Percentiles rank a stretch among this genome's conserved stretches.
phyloP scores from a whole-genome alignment of 1,140 invertebrate species.

The Phthorimaea operculella region DNA sequence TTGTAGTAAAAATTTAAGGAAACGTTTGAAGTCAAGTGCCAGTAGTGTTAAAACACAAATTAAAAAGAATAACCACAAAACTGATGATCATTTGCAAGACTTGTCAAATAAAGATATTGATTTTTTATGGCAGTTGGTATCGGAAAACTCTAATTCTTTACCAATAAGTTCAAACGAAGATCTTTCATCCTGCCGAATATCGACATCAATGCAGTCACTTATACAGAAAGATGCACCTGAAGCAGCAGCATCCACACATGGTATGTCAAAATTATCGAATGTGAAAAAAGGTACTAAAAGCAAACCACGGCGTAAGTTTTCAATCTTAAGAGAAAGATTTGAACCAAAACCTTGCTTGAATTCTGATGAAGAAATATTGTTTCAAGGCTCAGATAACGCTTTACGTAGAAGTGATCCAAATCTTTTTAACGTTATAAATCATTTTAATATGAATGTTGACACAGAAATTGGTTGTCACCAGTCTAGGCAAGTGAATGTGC shows the following conservation, averaged over 20 bases:
- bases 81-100: conserved; percentile 43
- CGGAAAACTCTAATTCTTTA: conserved; percentile 50
- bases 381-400: conserved; percentile 41
- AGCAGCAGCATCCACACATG: conserved; percentile 27
- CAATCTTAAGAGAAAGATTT: conserved; percentile 70
- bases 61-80: conserved; percentile 39
- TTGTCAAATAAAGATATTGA: conserved; percentile 64
- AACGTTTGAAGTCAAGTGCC: conserved; percentile 30
- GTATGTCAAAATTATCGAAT: conserved; percentile 44
- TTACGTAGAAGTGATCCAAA: conserved; percentile 29
- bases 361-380: conserved; percentile 62
- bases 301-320: conserved; percentile 71
- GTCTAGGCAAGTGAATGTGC: background rate
- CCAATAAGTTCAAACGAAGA: conserved; percentile 44
- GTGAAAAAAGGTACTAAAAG: conserved; percentile 54
- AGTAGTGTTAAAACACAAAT: conserved; percentile 30
- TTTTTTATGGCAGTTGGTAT: conserved; percentile 62
- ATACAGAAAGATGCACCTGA: conserved; percentile 53
- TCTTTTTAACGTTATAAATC: conserved; percentile 43
- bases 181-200: conserved; percentile 45
- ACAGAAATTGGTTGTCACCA: background rate
- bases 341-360: conserved; percentile 66
- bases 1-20: conserved; percentile 34
- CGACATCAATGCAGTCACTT: conserved; percentile 60
- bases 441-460: conserved; percentile 33